A percentile compares a stretch with the other conserved stretches of the same genome.
phyloP scores from a whole-genome alignment of 2,888 invertebrate species.

The Cataglyphis rosenhaueri region DNA sequence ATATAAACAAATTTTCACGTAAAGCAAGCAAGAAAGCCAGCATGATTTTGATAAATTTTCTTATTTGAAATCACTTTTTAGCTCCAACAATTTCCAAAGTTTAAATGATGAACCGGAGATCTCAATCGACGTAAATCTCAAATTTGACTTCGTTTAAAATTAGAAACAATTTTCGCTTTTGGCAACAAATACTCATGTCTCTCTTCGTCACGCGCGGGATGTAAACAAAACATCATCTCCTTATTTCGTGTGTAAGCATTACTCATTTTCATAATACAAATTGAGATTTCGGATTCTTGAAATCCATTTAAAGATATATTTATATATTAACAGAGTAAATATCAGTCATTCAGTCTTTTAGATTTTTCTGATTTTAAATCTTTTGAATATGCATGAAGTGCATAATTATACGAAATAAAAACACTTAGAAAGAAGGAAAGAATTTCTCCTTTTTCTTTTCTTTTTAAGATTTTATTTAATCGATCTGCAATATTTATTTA shows the following conservation, averaged over 20 bases:
- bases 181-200: not conserved
- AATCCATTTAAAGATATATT: not conserved
- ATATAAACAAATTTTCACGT: not conserved
- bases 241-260: not conserved
- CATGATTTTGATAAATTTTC: constrained; percentile 12
- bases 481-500: not conserved
- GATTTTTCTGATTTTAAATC: not conserved
- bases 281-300: not conserved
- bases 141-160: not conserved
- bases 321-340: not conserved
- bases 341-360: not conserved
- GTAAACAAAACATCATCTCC: not conserved
- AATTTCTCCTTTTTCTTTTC: not conserved
- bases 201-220: not conserved
- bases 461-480: not conserved
- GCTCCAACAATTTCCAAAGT: not conserved
- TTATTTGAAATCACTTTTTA: not conserved
- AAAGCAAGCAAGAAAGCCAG: not conserved
- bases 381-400: not conserved
- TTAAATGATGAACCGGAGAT: not conserved
- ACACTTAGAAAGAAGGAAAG: not conserved
- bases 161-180: not conserved
- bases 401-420: not conserved
- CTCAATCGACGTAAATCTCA: not conserved
- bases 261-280: not conserved